phyloP scores from a whole-genome alignment of 92 coral and sea anemone genomes.

The Bergia sp. region DNA sequence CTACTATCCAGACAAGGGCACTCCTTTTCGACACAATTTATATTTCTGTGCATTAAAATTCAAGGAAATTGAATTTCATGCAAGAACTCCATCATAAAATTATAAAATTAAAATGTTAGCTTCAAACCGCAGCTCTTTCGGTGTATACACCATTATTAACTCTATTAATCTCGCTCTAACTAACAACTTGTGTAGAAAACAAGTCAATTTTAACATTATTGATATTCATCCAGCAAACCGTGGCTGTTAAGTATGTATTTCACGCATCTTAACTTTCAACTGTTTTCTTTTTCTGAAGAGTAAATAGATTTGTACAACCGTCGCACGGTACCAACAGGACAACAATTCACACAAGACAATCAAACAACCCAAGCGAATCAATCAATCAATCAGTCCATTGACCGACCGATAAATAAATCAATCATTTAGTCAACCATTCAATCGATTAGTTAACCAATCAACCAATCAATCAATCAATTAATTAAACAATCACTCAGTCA shows the following conservation, averaged over 20 bases:
- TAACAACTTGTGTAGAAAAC: background rate
- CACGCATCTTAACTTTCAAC: background rate
- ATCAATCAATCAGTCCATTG: background rate
- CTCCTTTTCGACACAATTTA: background rate
- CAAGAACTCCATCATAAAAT: background rate
- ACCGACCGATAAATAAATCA: background rate
- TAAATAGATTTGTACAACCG: constrained; percentile 4
- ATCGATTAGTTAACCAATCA: background rate
- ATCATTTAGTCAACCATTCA: constrained; percentile 23
- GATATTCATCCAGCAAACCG: background rate
- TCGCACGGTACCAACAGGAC: background rate
- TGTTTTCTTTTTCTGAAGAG: background rate
- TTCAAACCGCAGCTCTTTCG: background rate
- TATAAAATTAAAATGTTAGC: constrained; percentile 14
- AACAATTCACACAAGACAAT: background rate
- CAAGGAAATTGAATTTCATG: background rate
- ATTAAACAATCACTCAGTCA: background rate
- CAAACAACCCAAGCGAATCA: constrained; percentile 22
- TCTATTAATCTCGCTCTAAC: background rate
- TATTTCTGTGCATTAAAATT: background rate
- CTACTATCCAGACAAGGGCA: background rate
- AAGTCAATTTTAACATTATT: constrained; percentile 3
- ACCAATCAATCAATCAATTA: background rate
- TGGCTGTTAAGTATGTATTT: background rate
- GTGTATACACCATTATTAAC: background rate